Conservation (phyloP, 2,888 invertebrate genomes). For the Bellardia bayeri region DNA sequence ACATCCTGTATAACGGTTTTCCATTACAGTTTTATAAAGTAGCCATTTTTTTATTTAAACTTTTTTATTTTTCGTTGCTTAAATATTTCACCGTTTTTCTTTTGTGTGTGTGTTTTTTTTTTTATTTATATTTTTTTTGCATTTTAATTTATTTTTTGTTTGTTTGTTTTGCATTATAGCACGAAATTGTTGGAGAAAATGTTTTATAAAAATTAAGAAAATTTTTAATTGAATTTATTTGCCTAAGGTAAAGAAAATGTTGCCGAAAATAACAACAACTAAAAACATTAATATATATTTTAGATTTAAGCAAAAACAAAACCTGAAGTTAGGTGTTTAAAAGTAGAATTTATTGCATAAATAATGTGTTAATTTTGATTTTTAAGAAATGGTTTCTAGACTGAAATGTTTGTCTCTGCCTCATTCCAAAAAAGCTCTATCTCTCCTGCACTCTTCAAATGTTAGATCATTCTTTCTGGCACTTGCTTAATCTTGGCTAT, state of each 20-base stretch:
- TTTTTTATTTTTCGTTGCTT: slow-evolving; percentile 32
- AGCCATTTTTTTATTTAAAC: slow-evolving; percentile 46
- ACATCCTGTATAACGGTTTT: slow-evolving; percentile 67
- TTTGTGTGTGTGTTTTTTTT: background rate
- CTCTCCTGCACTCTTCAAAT: background rate
- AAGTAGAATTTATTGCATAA: background rate
- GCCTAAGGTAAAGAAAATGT: slow-evolving; percentile 52
- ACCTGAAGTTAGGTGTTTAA: background rate
- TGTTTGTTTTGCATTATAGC: slow-evolving; percentile 51
- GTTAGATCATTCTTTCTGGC: too few relatives aligned
- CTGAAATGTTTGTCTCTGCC: background rate
- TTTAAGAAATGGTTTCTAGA: too few relatives aligned
- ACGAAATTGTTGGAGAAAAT: slow-evolving; percentile 46
- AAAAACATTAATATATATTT: background rate
- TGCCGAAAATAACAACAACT: background rate
- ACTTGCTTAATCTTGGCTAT: too few relatives aligned
- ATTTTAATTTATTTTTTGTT: slow-evolving; percentile 52
- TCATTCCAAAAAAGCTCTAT: slow-evolving; percentile 12
- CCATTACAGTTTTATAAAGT: slow-evolving; percentile 67
- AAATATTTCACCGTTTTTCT: slow-evolving; percentile 48
- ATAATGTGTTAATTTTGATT: background rate
- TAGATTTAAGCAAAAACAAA: background rate
- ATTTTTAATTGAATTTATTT: slow-evolving; percentile 73
- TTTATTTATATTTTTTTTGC: slow-evolving; percentile 25
- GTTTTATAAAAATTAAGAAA: slow-evolving; percentile 51